Percentiles rank a stretch among this genome's conserved stretches.
phyloP scores from a whole-genome alignment of 1,140 invertebrate species.

The Holcopasites calliopsidis region DNA sequence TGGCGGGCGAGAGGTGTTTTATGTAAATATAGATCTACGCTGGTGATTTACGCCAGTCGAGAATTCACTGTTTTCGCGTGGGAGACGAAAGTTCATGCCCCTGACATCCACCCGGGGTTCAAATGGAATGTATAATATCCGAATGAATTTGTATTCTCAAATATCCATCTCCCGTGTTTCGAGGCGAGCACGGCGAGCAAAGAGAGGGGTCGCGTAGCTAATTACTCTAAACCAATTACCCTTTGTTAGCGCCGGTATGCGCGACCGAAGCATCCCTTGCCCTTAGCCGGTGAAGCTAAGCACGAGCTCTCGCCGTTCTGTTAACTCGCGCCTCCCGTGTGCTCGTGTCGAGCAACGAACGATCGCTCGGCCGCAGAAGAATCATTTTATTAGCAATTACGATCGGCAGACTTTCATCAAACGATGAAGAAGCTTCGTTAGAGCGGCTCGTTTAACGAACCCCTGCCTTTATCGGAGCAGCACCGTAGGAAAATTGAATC shows the following conservation, averaged over 20 bases:
- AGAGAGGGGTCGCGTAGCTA: constrained; percentile 55
- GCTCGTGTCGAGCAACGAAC: not conserved
- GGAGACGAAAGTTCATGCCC: not conserved
- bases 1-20: not conserved
- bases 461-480: not conserved
- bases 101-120: not conserved
- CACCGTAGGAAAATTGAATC: too few relatives aligned
- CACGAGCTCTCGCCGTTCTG: not conserved
- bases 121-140: not conserved
- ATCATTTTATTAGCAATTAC: constrained; percentile 10
- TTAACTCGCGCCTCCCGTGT: not conserved
- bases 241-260: constrained; percentile 61
- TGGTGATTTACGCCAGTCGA: not conserved
- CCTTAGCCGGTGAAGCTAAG: constrained; percentile 5
- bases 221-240: constrained; percentile 77
- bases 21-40: constrained; percentile 20
- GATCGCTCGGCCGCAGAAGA: not conserved
- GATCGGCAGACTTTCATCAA: not conserved
- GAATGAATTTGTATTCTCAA: too few relatives aligned
- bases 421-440: not conserved
- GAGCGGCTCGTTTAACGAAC: not conserved
- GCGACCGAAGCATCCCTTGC: not conserved
- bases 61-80: not conserved
- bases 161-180: too few relatives aligned
- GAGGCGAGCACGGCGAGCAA: not conserved